Evolutionary conservation across 2,888 invertebrate species (phyloP).

Genomic region (Gandaritis pyraliata): DNA sequence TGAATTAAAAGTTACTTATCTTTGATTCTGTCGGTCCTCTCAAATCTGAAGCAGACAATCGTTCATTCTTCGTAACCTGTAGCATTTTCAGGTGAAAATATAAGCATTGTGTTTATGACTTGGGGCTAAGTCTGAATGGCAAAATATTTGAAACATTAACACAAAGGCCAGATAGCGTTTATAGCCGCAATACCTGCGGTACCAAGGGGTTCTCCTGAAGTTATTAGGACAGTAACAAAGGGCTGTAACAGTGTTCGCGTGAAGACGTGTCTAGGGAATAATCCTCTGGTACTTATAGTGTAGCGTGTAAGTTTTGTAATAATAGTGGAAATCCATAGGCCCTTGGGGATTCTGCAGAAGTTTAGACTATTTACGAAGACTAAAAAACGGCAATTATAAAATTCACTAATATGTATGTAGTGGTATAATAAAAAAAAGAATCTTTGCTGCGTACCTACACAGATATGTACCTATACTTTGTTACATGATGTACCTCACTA

Average conservation of each 20-base stretch:
- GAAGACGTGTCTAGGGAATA: slow-evolving; percentile 12
- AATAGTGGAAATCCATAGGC: background rate
- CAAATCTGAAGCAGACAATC: no score
- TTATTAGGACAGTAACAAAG: slow-evolving; percentile 15
- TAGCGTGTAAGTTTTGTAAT: slow-evolving; percentile 10
- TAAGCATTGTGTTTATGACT: background rate
- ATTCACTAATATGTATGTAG: no score
- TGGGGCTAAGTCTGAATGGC: no score
- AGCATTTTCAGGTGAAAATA: background rate
- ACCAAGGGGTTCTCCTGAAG: slow-evolving; percentile 6
- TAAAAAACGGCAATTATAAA: background rate
- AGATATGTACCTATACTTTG: no score
- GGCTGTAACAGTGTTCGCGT: slow-evolving; percentile 15
- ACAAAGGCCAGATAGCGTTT: slow-evolving; percentile 17
- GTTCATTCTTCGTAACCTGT: no score
- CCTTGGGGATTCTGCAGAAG: background rate
- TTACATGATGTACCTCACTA: no score
- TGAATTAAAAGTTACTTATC: no score
- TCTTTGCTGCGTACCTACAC: no score
- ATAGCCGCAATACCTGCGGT: slow-evolving; percentile 16
- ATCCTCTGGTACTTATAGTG: background rate
- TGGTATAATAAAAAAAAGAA: no score
- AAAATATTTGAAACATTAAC: slow-evolving; percentile 1
- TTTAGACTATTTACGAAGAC: background rate
- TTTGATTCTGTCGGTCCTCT: no score